phyloP scores from a whole-genome alignment of 1,140 invertebrate genomes.

The Apis cerana region DNA sequence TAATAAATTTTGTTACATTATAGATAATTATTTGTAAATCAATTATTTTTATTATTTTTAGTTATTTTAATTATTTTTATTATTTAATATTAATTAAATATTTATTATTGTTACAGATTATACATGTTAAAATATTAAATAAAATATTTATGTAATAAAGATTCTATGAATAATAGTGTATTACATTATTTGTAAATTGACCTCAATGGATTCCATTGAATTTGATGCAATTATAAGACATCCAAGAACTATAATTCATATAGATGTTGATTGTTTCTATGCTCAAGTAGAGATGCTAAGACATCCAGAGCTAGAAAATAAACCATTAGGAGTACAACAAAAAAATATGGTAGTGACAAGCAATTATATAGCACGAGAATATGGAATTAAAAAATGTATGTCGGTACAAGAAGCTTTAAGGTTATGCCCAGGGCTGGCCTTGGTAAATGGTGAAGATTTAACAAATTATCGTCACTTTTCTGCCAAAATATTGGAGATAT shows the following conservation, averaged over 20 bases:
- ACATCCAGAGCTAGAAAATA: conserved; percentile 84
- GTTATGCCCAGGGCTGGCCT: conserved; percentile 85
- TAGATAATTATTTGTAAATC: background rate
- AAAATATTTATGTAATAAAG: conserved; percentile 20
- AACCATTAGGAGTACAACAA: conserved; percentile 89
- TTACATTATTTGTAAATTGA: conserved; percentile 35
- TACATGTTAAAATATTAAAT: conserved; percentile 35
- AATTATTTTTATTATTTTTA: background rate
- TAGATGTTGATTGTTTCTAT: conserved; percentile 91
- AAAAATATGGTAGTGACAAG: conserved; percentile 90
- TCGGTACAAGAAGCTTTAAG: conserved; percentile 85
- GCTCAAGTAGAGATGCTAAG: conserved; percentile 90
- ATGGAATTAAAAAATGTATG: conserved; percentile 89
- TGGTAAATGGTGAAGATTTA: conserved; percentile 89
- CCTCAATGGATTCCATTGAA: conserved; percentile 73
- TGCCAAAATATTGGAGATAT: conserved; percentile 84
- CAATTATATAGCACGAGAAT: conserved; percentile 88
- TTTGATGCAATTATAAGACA: conserved; percentile 77
- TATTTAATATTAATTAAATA: background rate
- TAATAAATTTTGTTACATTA: conserved; percentile 1
- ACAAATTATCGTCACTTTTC: conserved; percentile 88
- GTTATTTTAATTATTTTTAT: background rate
- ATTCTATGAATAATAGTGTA: conserved; percentile 32
- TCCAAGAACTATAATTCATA: conserved; percentile 86
- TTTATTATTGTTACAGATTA: conserved; percentile 32